Evolutionary conservation across 2,888 invertebrate species (phyloP).

Genomic region (Apamea crenata): DNA sequence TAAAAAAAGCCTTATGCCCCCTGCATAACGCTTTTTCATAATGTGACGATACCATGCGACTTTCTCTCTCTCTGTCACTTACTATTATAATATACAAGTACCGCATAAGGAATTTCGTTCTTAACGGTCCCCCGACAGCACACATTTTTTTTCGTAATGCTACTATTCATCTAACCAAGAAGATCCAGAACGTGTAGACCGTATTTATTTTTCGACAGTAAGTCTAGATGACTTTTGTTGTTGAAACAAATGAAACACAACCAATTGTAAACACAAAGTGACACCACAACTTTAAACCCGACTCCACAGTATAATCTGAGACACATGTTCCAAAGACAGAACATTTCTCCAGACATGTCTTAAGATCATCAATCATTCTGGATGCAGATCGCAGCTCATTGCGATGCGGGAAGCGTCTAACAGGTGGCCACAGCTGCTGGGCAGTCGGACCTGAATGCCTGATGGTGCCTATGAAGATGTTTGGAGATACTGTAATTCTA

Average conservation of each 20-base stretch:
- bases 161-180: not conserved
- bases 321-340: conserved; percentile 34
- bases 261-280: not conserved
- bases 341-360: conserved; percentile 54
- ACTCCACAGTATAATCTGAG: not conserved
- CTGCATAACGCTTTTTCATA: not conserved
- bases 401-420: conserved; percentile 60
- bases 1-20: no score
- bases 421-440: conserved; percentile 67
- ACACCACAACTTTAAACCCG: not conserved
- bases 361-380: conserved; percentile 63
- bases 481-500: conserved; percentile 43
- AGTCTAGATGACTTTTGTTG: not conserved
- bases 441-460: conserved; percentile 46
- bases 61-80: not conserved
- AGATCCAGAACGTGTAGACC: no score
- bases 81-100: not conserved
- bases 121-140: no score
- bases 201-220: not conserved
- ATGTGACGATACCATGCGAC: not conserved
- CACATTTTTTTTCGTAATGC: no score
- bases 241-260: not conserved
- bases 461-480: conserved; percentile 51
- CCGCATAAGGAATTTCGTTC: no score
- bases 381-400: conserved; percentile 63